Base-by-base conservation (phyloP, 2,113 vertebrate genomes). In the Sakesphorus luctuosus region DNA sequence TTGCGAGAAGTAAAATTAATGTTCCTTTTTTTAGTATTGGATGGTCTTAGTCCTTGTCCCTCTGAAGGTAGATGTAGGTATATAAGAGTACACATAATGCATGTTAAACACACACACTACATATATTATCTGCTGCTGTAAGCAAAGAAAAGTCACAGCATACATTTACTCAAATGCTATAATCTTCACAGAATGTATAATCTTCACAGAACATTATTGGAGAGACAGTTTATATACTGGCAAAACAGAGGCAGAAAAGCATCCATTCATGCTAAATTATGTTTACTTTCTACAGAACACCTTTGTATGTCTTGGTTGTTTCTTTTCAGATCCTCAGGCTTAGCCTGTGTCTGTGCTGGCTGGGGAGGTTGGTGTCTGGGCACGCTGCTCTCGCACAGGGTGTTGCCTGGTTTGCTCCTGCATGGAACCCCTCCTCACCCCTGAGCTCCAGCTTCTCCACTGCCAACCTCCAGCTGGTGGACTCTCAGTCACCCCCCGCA, bases 271-370 rank as follows among this genome's bases (percentile, higher is more conserved):
- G 7, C 20, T 11, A n/a, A 43, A 67, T 46, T 46, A 18, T 15
- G 7, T 25, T 80, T 84, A 10, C 14, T 69, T 31, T 33, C 66
- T 68, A 24, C 11, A 62, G 13, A 68, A 65, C 4, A 28, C 20
- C 18, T 65, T 25, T 33, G 7, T 4, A 25, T 28, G 24, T 3
- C 5, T 7, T 56, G 13, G 2, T 24, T 52, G 4, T 1, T 20
- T 59, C 4, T 17, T 0, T 26, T 31, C 4, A 76, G 79, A 18
- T 12, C 7, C 20, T 36, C 36, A 14, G 15, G 35, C 47, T 67
- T 23, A 65, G 73, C 25, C 25, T 18, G 6, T 52, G 52, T 7
- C 55, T 87, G 11, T 84, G 38, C 44, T 5, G 13, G n/a, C 25
- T 13, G 35, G 86, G 46, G 8, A 52, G 31, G 58, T n/a, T 80